Conservation (phyloP, 2,113 vertebrate species). For the Mystacornis crossleyi region DNA sequence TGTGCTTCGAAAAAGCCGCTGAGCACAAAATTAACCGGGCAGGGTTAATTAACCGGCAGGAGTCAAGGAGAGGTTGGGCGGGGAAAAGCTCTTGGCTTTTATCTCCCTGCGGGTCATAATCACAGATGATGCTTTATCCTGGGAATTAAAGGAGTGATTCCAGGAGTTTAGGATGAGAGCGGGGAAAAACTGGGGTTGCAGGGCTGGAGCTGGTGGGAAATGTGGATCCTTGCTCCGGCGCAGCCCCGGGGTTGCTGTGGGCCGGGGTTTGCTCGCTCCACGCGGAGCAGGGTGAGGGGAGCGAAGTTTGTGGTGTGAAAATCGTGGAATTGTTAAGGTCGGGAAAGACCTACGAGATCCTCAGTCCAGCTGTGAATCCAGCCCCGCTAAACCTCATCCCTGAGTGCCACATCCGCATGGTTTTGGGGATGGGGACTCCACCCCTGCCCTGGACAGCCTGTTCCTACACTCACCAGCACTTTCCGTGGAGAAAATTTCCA, state of each 20-base stretch:
- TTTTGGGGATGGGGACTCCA: not conserved
- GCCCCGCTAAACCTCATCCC: fast-evolving
- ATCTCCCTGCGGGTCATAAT: not conserved
- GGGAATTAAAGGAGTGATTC: not conserved
- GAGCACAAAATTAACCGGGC: conserved; percentile 33
- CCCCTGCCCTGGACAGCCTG: too few species aligned
- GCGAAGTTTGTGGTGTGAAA: fast-evolving
- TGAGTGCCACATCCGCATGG: fast-evolving
- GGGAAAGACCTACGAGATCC: not conserved
- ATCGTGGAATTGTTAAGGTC: not conserved
- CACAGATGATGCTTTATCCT: not conserved
- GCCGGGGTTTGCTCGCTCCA: fast-evolving
- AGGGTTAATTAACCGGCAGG: not conserved
- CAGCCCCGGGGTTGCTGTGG: not conserved
- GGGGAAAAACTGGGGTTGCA: not conserved
- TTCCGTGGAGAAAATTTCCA: not conserved
- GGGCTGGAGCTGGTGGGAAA: not conserved
- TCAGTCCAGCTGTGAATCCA: not conserved
- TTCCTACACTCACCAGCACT: fast-evolving
- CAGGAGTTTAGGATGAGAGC: not conserved
- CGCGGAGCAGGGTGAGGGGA: fast-evolving
- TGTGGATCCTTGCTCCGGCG: fast-evolving
- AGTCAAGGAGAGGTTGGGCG: not conserved
- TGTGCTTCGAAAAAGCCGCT: not conserved
- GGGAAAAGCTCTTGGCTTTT: not conserved